Percentiles rank a stretch among this genome's conserved stretches.
phyloP scores from a whole-genome alignment of 2,113 vertebrate species.

The Triplophysa tibetana region DNA sequence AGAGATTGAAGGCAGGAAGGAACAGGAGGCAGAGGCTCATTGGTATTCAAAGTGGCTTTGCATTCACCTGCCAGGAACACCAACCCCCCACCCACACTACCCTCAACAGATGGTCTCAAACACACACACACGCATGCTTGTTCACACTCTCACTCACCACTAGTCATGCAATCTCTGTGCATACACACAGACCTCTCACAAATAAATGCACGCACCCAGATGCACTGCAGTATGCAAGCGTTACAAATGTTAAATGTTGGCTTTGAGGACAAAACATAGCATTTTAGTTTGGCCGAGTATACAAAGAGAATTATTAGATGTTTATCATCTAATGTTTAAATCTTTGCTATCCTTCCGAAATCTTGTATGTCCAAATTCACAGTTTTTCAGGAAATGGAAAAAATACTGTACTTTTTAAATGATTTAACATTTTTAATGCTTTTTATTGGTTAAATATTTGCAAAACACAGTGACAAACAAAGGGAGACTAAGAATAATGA shows the following conservation, averaged over 20 bases:
- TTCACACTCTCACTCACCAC: constrained; percentile 45
- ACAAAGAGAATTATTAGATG: background rate
- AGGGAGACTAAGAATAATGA: too few relatives aligned
- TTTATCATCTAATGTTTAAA: background rate
- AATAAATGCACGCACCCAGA: constrained; percentile 35
- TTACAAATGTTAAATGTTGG: background rate
- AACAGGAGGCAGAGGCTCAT: constrained; percentile 68
- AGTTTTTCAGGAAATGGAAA: too few relatives aligned
- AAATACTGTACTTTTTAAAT: too few relatives aligned
- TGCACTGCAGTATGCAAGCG: constrained; percentile 49
- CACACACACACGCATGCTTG: constrained; percentile 35
- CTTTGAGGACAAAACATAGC: background rate
- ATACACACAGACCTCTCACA: constrained; percentile 6
- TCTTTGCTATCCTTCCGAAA: too few relatives aligned
- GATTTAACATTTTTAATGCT: too few relatives aligned
- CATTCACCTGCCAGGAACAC: constrained; percentile 77
- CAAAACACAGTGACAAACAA: too few relatives aligned
- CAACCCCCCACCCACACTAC: constrained; percentile 75
- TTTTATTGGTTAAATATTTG: too few relatives aligned
- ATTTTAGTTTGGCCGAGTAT: background rate
- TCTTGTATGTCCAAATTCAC: too few relatives aligned
- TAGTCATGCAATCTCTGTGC: constrained; percentile 32
- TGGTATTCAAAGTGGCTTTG: constrained; percentile 75
- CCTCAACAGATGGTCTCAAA: constrained; percentile 77
- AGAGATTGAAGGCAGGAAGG: constrained; percentile 45